Evolutionary conservation across 64 coral and sea anemone species (phyloP).

Genomic region (Actinia tenebrosa): DNA sequence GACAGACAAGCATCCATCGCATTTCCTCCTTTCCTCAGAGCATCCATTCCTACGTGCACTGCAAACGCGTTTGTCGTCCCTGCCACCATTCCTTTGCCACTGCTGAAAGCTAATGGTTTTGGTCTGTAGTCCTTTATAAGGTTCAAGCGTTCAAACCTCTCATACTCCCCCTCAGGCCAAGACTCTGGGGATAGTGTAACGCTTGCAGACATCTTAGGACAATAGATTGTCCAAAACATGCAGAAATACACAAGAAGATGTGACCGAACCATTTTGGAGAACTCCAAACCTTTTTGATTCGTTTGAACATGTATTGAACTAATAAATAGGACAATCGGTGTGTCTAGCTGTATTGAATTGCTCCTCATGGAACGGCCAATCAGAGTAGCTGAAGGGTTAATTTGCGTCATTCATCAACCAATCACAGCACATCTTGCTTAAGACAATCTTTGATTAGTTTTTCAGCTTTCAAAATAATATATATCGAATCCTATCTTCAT

Average conservation of each 20-base stretch:
- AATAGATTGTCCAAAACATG: background rate
- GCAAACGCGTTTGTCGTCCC: conserved; percentile 50
- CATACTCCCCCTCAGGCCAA: conserved; percentile 34
- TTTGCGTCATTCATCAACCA: background rate
- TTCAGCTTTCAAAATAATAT: too few relatives aligned
- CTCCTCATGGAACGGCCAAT: background rate
- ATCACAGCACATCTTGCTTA: background rate
- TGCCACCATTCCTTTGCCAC: conserved; percentile 24
- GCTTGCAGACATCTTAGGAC: background rate
- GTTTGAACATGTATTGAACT: background rate
- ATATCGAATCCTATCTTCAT: too few relatives aligned
- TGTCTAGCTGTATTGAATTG: background rate
- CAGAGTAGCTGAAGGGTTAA: background rate
- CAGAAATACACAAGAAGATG: background rate
- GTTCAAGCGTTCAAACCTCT: conserved; percentile 28
- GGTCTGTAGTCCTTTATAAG: conserved; percentile 6
- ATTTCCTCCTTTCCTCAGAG: conserved; percentile 49
- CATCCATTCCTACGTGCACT: conserved; percentile 57
- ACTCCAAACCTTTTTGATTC: background rate
- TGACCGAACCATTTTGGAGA: background rate
- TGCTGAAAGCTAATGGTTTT: conserved; percentile 41
- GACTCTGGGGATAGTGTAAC: conserved; percentile 32
- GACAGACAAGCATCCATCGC: conserved; percentile 65
- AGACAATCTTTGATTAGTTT: too few relatives aligned
- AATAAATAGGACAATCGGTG: background rate